Base-by-base conservation (phyloP, 2,113 vertebrate genomes). In the Semicossyphus pulcher region DNA sequence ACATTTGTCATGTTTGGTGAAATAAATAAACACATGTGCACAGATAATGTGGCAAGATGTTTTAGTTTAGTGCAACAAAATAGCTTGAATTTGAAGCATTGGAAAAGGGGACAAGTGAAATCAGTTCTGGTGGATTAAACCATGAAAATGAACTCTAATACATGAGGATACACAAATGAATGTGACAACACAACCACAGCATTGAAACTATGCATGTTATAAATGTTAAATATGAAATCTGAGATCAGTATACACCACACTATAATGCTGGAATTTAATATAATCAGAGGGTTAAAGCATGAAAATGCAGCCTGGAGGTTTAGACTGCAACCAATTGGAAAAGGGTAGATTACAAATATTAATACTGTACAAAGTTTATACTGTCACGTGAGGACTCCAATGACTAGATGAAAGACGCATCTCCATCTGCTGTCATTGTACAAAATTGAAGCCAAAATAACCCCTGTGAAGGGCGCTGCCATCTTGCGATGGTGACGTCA, bases 11-110 rank as follows among this genome's bases (percentile, higher is more conserved):
- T 58, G 29, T 25, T 57, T 14, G 14, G 51, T 42, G 26, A 74
- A 68, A 64, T 58, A 71, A 53, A 39, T 8, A 67, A 70, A 62
- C 44, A 81, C 11, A 67, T 62, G 53, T 62, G 53, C 15, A 42
- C 25, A 58, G 20, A n/a, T 28, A 47, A 15, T 3, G 16, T 3
- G 4, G 47, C 34, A 49, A 25, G 51, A 48, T 69, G 67, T 41
- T 63, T 31, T 39, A 37, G 16, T 70, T 60, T 32, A 59, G 53
- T 39, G 53, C 7, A 25, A 59, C 15, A 12, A n/a, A 74, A 37
- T 56, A 20, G 15, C 44, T 60, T 28, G 21, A 21, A 9, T 26
- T 39, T 10, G 9, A 49, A 15, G 10, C 23, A 41, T n/a, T n/a
- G 34, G 2, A 44, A 0, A 21, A 23, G 37, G 34, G n/a, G 34